Percentiles rank a stretch among this genome's conserved stretches.
Evolutionary conservation across 2,888 invertebrate genomes (phyloP).

Genomic region (Aradus depressus): DNA sequence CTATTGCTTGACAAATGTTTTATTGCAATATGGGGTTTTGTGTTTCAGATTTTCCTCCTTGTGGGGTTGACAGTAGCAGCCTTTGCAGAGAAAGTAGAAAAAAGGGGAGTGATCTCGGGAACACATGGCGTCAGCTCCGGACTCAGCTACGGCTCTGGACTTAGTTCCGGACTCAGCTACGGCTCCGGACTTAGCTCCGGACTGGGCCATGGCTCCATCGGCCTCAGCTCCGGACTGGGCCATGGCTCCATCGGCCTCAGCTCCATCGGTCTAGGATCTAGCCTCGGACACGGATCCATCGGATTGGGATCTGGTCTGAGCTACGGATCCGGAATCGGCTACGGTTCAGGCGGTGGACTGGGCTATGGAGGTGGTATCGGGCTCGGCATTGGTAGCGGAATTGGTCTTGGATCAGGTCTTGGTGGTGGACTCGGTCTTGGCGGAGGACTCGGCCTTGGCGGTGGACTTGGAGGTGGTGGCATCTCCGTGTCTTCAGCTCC

Average conservation of each 20-base stretch:
- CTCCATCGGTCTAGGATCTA: neutral
- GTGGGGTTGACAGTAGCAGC: conserved; percentile 1
- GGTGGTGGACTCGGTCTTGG: conserved; percentile 1
- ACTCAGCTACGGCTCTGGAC: neutral
- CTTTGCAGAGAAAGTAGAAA: neutral
- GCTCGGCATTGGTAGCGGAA: neutral
- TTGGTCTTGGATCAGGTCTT: neutral
- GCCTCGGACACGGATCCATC: neutral
- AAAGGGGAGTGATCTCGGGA: conserved; percentile 2
- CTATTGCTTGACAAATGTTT: too few relatives aligned
- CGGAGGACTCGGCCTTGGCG: neutral
- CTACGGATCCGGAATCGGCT: neutral
- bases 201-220: neutral
- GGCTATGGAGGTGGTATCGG: conserved; percentile 7
- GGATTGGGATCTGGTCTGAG: neutral
- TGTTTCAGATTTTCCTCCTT: conserved; percentile 6
- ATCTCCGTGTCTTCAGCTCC: conserved; percentile 4
- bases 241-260: neutral
- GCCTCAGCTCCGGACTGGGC: neutral
- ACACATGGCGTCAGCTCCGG: neutral
- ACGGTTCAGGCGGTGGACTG: neutral
- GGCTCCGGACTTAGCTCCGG: neutral
- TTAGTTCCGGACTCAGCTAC: neutral
- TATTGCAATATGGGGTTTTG: too few relatives aligned
- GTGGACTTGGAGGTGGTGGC: neutral